These are phyloP conservation scores for Trichopoda pennipes DNA, from an alignment of 2,888 invertebrate genomes.

Conservation along the genomic window DNA sequence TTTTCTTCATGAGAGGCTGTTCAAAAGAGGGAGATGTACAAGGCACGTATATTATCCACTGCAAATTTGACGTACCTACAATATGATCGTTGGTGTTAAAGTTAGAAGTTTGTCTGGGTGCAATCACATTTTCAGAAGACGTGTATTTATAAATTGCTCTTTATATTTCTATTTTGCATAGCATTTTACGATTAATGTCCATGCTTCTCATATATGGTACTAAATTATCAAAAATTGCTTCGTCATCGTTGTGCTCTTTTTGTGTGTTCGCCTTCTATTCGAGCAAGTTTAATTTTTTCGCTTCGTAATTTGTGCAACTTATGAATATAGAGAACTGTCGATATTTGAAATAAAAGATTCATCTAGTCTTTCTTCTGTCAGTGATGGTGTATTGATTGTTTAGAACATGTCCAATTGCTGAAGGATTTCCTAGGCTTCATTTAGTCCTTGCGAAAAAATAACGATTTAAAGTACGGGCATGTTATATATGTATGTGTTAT, in stretches of 20 bases:
- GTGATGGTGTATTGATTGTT: too few relatives aligned
- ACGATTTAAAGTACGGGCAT: slow-evolving; percentile 9
- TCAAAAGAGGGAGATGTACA: not conserved
- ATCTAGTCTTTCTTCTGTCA: too few relatives aligned
- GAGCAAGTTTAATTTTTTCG: slow-evolving; percentile 42
- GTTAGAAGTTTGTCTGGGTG: not conserved
- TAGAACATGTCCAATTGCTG: too few relatives aligned
- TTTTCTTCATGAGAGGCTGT: not conserved
- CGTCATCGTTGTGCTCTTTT: too few relatives aligned
- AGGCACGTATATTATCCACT: not conserved
- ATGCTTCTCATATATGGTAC: too few relatives aligned
- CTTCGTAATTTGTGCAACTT: not conserved
- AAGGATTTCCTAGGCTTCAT: slow-evolving; percentile 10
- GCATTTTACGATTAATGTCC: too few relatives aligned
- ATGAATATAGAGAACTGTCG: too few relatives aligned
- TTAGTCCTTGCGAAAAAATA: slow-evolving; percentile 52
- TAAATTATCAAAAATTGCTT: not conserved
- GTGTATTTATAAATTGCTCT: slow-evolving; percentile 16
- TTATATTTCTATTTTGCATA: slow-evolving; percentile 40
- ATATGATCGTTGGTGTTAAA: too few relatives aligned
- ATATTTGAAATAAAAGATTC: too few relatives aligned
- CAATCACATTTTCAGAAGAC: slow-evolving; percentile 7
- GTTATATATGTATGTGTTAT: slow-evolving; percentile 4
- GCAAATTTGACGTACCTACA: not conserved
- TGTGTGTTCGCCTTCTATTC: slow-evolving; percentile 12